Evolutionary conservation across 2,113 vertebrate species (phyloP), one percentile per base, ranked within the genome.

Genomic region (Microtus oregoni): DNA sequence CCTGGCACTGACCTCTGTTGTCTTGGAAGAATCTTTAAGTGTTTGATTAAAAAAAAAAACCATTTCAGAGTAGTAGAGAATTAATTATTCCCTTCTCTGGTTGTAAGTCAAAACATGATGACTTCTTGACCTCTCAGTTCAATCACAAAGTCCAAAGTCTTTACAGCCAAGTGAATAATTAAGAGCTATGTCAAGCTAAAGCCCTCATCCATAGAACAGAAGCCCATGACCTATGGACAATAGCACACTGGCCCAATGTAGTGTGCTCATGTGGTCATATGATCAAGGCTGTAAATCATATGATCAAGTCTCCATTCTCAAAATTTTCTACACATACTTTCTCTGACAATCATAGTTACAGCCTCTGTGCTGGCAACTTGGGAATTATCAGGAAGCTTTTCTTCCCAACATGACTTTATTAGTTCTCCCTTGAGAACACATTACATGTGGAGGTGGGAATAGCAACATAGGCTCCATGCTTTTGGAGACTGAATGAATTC

Each of bases 391-490:
- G 19, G 19, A 82, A 92, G 86, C 14, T 47, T 72, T 85, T 90
- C 86, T 70, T 65, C 32, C 41, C 89, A 67, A 26, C 77, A 55
- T 63, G 94, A 94, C 82, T 96, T 97, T 85, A 82, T 94, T 61
- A 93, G 72, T 47, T 90, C 90, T 90, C 76, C 47, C 52, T 83
- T 88, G 81, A n/a, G 58, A 58, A 58, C 58, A 58, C 19, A 6
- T 58, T 20, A 58, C 7, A 58, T 58, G 58, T 58, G 17, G 55
- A 58, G 17, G 9, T 77, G 17, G n/a, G 22, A 20, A 7, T 44
- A 20, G 7, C 72, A 1, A n/a, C 17, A n/a, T 3, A 19, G 10
- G 22, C 10, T 93, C 77, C 76, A 73, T 89, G n/a, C 35, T 89
- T 20, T n/a, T 58, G 20, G 89, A 76, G 63, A 75, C 47, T 70